Evolutionary conservation across 2,113 vertebrate species (phyloP).

Genomic region (Proteles cristata): DNA sequence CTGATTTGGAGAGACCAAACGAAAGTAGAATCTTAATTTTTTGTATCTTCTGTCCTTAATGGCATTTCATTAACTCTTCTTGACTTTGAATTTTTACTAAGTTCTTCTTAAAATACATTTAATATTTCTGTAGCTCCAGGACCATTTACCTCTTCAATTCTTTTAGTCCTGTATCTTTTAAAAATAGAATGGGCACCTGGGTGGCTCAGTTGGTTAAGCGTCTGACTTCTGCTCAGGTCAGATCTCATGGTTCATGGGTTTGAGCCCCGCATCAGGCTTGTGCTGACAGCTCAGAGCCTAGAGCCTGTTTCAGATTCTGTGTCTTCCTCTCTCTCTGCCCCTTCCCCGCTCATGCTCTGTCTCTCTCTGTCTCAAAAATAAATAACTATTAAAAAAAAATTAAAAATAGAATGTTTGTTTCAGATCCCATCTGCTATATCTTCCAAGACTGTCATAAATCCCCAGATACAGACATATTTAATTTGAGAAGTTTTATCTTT

Average conservation of each 20-base stretch:
- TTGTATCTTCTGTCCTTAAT: not conserved
- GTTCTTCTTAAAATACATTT: constrained; percentile 40
- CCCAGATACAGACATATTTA: not conserved
- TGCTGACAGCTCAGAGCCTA: too few relatives aligned
- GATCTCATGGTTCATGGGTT: too few relatives aligned
- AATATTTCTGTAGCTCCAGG: constrained; percentile 43
- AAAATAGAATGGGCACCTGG: not conserved
- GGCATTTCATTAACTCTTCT: constrained; percentile 25
- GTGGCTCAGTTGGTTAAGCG: too few relatives aligned
- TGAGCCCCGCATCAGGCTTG: too few relatives aligned
- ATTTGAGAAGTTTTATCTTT: constrained; percentile 36
- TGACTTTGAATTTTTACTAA: constrained; percentile 40
- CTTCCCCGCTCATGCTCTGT: too few relatives aligned
- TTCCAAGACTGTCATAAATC: not conserved
- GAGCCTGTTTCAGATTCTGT: too few relatives aligned
- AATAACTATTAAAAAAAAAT: constrained; percentile 9
- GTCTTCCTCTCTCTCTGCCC: too few relatives aligned
- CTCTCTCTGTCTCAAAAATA: too few relatives aligned
- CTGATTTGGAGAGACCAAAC: constrained; percentile 21
- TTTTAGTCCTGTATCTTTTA: constrained; percentile 13
- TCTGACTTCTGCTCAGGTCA: too few relatives aligned
- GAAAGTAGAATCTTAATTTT: constrained; percentile 37
- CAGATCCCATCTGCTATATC: not conserved
- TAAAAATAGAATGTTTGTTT: constrained; percentile 3
- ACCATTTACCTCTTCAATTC: not conserved